Conservation (phyloP, 2,113 vertebrate species). For the Nematolebias whitei region DNA sequence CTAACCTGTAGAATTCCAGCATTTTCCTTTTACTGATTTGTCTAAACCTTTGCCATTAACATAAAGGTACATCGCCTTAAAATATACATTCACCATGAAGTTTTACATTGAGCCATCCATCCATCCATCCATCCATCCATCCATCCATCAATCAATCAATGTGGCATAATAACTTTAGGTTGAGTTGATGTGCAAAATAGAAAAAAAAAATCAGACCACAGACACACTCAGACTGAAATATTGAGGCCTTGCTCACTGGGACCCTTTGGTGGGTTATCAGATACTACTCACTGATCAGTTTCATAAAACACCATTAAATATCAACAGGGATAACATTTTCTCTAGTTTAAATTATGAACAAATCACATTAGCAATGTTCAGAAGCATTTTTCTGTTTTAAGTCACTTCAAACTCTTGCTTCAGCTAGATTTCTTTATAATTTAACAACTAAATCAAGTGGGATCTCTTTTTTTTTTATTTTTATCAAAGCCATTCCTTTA, state of each 20-base stretch:
- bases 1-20: too few relatives aligned
- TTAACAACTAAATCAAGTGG: conserved; percentile 55
- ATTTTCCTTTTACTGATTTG: too few relatives aligned
- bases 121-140: background rate
- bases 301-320: conserved; percentile 54
- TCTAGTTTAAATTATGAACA: conserved; percentile 55
- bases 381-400: conserved; percentile 64
- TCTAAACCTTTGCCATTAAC: too few relatives aligned
- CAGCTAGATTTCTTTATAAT: conserved; percentile 69
- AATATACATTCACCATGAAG: too few relatives aligned
- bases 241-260: conserved; percentile 63
- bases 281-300: conserved; percentile 66
- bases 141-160: background rate
- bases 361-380: conserved; percentile 62
- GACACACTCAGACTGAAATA: conserved; percentile 65
- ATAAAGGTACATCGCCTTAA: too few relatives aligned
- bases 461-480: conserved; percentile 45
- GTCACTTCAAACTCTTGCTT: conserved; percentile 68
- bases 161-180: background rate
- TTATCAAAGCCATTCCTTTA: conserved; percentile 26
- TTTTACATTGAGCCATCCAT: background rate
- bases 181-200: conserved; percentile 29
- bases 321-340: conserved; percentile 51
- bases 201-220: conserved; percentile 44
- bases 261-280: conserved; percentile 54